Percentiles rank a stretch among this genome's conserved stretches.
These are phyloP conservation scores for Pyrgus malvae DNA, from an alignment of 2,888 invertebrate genomes.

Conservation along the genomic window DNA sequence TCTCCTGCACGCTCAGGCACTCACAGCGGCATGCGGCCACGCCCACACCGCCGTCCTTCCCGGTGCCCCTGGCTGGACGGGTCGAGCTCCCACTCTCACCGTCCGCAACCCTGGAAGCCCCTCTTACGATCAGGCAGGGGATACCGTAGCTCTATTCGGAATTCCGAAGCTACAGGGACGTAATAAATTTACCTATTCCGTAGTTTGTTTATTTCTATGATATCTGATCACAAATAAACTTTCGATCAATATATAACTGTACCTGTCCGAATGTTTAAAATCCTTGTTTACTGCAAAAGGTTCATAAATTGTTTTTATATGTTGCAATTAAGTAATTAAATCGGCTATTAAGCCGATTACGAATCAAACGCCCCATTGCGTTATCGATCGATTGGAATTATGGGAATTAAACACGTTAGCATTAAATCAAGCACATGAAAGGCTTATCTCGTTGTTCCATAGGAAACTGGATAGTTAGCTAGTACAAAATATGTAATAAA, in stretches of 20 bases:
- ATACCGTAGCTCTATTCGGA: too few relatives aligned
- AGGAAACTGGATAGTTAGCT: not conserved
- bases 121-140: too few relatives aligned
- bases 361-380: slow-evolving; percentile 26
- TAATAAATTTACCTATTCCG: too few relatives aligned
- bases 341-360: slow-evolving; percentile 22
- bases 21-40: too few relatives aligned
- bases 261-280: not conserved
- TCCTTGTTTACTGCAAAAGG: slow-evolving; percentile 13
- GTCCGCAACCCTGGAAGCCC: too few relatives aligned
- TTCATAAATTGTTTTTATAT: slow-evolving; percentile 25
- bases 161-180: too few relatives aligned
- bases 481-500: not conserved
- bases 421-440: slow-evolving; percentile 16
- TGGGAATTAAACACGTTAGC: slow-evolving; percentile 17
- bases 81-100: too few relatives aligned
- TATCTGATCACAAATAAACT: not conserved
- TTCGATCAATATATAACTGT: not conserved
- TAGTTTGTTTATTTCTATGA: too few relatives aligned
- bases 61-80: too few relatives aligned
- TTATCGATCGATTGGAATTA: slow-evolving; percentile 16
- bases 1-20: too few relatives aligned
- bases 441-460: not conserved
- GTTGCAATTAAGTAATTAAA: slow-evolving; percentile 28
- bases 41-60: too few relatives aligned